Percentiles rank a stretch among this genome's conserved stretches.
phyloP scores from a whole-genome alignment of 2,888 invertebrate species.

The Oscheius onirici region DNA sequence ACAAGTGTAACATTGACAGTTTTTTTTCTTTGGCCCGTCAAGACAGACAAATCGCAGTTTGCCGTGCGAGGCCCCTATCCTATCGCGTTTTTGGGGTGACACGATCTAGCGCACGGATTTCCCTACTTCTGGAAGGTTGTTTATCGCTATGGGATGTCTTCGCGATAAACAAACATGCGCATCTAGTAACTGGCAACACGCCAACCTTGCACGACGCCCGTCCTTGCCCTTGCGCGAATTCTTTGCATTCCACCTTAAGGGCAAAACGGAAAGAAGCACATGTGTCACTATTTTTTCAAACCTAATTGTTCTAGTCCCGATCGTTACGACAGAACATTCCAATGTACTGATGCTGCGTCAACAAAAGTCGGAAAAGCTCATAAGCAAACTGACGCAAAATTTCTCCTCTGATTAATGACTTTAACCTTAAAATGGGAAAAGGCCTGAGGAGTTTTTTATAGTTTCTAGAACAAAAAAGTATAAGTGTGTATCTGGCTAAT shows the following conservation, averaged over 20 bases:
- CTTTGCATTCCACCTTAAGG: slow-evolving; percentile 18
- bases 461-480: no score
- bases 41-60: background rate
- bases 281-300: no score
- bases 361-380: no score
- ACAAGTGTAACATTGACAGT: slow-evolving; percentile 8
- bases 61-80: background rate
- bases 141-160: slow-evolving; percentile 27
- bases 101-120: slow-evolving; percentile 1
- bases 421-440: background rate
- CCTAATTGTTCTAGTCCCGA: no score
- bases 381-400: no score
- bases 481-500: no score
- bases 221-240: slow-evolving; percentile 28
- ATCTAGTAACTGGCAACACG: slow-evolving; percentile 29
- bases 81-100: slow-evolving; percentile 22
- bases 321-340: no score
- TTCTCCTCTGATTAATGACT: no score
- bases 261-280: no score
- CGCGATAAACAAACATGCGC: slow-evolving; percentile 31
- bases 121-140: slow-evolving; percentile 25
- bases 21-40: background rate
- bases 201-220: slow-evolving; percentile 29
- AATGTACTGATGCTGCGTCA: no score
- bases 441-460: slow-evolving; percentile 5